These are phyloP conservation scores for Alloplasta piceator DNA, from an alignment of 2,888 invertebrate species.

Conservation along the genomic window DNA sequence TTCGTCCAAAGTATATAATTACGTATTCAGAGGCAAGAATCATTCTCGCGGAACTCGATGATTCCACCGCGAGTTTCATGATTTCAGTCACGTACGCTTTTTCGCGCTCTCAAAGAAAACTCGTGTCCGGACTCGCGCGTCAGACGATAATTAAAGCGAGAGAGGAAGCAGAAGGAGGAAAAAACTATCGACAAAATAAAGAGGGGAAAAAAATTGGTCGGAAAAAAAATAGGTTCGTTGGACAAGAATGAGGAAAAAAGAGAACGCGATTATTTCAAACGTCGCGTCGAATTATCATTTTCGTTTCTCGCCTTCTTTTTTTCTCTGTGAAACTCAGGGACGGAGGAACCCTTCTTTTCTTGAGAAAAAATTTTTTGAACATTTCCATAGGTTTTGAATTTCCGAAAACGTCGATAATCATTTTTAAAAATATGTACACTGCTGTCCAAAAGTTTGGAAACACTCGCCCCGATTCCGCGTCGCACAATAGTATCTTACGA, in stretches of 20 bases:
- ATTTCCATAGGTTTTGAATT: too few relatives aligned
- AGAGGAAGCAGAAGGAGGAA: conserved; percentile 15
- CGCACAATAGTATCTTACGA: too few relatives aligned
- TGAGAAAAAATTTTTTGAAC: too few relatives aligned
- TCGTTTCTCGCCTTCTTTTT: background rate
- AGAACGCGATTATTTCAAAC: background rate
- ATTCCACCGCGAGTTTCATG: conserved; percentile 22
- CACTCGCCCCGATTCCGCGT: too few relatives aligned
- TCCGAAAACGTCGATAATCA: too few relatives aligned
- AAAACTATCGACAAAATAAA: conserved; percentile 18
- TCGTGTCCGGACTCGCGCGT: conserved; percentile 16
- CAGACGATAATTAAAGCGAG: conserved; percentile 50
- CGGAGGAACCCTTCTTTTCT: too few relatives aligned
- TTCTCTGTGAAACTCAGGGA: too few relatives aligned
- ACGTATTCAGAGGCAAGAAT: conserved; percentile 17
- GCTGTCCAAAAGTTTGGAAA: too few relatives aligned
- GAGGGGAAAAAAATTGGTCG: too few relatives aligned
- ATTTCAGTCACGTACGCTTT: conserved; percentile 56
- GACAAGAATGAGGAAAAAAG: background rate
- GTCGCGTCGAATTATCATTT: background rate
- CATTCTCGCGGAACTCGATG: background rate
- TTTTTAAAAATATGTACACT: too few relatives aligned
- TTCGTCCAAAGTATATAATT: background rate
- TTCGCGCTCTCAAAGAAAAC: conserved; percentile 30
- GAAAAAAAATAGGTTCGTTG: background rate